Evolutionary conservation across 2,797 vertebrate genomes (phyloP), one percentile per base, ranked within the genome.

Genomic region (Micromesistius poutassou): DNA sequence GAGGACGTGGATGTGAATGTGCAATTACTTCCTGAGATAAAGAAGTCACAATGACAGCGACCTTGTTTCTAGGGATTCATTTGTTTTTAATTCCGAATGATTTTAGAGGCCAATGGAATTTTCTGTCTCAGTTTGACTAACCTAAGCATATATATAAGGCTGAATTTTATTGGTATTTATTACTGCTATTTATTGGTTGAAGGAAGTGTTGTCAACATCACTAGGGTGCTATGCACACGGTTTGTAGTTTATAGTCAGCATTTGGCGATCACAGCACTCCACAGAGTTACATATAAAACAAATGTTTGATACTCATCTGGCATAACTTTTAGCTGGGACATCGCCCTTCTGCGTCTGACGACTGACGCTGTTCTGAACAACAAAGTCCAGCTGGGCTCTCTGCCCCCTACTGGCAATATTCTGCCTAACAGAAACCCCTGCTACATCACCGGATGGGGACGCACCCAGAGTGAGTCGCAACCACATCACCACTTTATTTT

Each of bases 371-470:
- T 83, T 76, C 93, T 98, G 50, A 96, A 96, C 93, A 85, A 3
- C 82, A 78, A 94, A 0, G 94, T 98, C 80, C 87, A 97, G 91
- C 91, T 97, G 77, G 96, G 80, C 0, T 31, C 74, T 13, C 93
- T 98, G 86, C 95, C 97, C 70, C 74, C 50, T 28, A 77, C 83
- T 0, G 94, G 92, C 4, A 84, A 93, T 87, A 42, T 96, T 86
- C 95, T 98, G 89, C n/a, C 95, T 85, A 80, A 97, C 90, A 86
- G 95, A 86, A 93, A 93, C 85, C 73, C 78, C 86, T 98, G 97
- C 89, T 96, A 94, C 92, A 94, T 98, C 93, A 93, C 89, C 0
- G 97, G 97, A 91, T 98, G 97, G 97, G 97, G 97, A 50, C 87
- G 25, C 77, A 96, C 96, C 84, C 83, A 78, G 84, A 96, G 97